Percentiles rank a stretch among this genome's conserved stretches.
These are phyloP conservation scores for Siniperca undulata DNA, from an alignment of 2,797 vertebrate species.

Conservation along the genomic window DNA sequence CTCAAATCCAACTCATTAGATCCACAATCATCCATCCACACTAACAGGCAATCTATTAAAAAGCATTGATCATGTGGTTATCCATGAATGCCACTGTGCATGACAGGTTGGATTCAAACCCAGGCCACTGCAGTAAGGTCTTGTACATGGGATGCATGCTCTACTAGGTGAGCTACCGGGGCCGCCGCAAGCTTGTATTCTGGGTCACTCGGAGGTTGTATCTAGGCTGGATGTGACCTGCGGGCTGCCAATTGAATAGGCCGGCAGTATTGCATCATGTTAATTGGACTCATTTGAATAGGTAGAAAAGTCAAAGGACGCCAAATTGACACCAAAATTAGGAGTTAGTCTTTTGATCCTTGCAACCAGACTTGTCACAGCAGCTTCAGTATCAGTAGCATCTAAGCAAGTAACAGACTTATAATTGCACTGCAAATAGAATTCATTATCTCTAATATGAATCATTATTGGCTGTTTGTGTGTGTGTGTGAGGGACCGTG, in stretches of 20 bases:
- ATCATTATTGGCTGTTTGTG: conserved; percentile 40
- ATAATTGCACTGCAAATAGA: conserved; percentile 46
- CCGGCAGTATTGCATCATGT: not conserved
- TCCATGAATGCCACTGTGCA: not conserved
- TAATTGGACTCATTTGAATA: conserved; percentile 30
- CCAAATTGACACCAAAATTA: conserved; percentile 11
- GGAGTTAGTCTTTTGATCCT: conserved; percentile 11
- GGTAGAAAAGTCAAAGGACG: conserved; percentile 14
- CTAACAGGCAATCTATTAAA: conserved; percentile 6
- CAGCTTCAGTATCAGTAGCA: conserved; percentile 30
- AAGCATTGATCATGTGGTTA: conserved; percentile 1
- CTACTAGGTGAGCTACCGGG: too few relatives aligned
- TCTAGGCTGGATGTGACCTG: too few relatives aligned
- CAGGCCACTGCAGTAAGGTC: too few relatives aligned
- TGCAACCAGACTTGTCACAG: conserved; percentile 9
- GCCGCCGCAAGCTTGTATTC: too few relatives aligned
- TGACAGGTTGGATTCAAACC: not conserved
- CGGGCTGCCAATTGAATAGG: too few relatives aligned
- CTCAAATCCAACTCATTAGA: conserved; percentile 11
- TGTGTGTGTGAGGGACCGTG: not conserved
- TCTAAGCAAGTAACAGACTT: conserved; percentile 34
- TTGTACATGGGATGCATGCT: too few relatives aligned
- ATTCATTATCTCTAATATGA: conserved; percentile 44
- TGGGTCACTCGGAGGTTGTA: too few relatives aligned
- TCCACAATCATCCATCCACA: conserved; percentile 4